Conservation (phyloP, 1,140 invertebrate genomes). For the Catajapyx aquilonaris region DNA sequence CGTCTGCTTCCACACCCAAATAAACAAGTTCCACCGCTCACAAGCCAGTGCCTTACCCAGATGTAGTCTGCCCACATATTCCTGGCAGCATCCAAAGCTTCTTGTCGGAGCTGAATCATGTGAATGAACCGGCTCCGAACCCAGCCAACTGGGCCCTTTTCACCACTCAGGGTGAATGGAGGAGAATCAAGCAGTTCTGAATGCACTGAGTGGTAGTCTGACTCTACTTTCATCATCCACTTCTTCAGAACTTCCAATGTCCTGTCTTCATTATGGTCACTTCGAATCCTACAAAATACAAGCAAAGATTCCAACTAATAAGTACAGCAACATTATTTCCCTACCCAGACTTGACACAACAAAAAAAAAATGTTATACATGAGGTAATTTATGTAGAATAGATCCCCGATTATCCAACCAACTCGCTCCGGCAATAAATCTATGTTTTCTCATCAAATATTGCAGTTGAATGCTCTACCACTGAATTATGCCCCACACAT, state of each 20-base stretch:
- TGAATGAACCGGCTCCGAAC: constrained; percentile 48
- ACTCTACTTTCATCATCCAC: constrained; percentile 40
- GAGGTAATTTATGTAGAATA: too few species aligned
- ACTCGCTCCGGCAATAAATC: too few species aligned
- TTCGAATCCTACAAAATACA: constrained; percentile 61
- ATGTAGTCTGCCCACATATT: constrained; percentile 65
- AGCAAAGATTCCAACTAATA: too few species aligned
- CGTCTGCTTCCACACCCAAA: neutral
- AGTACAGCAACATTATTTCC: too few species aligned
- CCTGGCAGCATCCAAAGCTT: constrained; percentile 47
- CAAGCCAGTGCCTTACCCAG: constrained; percentile 32
- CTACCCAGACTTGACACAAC: too few species aligned
- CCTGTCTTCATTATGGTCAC: constrained; percentile 71
- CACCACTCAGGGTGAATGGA: constrained; percentile 30
- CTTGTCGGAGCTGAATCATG: constrained; percentile 59
- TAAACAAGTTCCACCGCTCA: constrained; percentile 8
- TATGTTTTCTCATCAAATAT: too few species aligned
- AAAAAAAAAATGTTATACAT: too few species aligned
- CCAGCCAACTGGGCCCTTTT: constrained; percentile 50
- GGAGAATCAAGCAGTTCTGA: constrained; percentile 30
- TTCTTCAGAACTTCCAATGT: constrained; percentile 44
- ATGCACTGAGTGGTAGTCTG: constrained; percentile 50
- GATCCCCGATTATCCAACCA: too few species aligned
- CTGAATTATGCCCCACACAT: too few species aligned
- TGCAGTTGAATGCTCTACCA: too few species aligned